Conservation (phyloP, 2,888 invertebrate species). For the Mimachlamys varia region DNA sequence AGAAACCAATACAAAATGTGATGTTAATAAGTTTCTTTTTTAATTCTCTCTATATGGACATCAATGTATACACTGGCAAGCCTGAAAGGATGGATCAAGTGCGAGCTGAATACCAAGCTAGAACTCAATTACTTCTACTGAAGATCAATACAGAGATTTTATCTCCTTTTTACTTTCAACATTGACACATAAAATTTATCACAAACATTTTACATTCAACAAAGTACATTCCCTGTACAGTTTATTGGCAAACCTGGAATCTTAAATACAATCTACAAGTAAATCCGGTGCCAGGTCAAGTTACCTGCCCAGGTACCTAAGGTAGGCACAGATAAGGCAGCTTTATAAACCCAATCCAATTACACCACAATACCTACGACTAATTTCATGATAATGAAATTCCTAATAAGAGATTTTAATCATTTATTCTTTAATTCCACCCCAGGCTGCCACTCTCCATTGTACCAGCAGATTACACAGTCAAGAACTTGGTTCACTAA, state of each 20-base stretch:
- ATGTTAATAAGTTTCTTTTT: not conserved
- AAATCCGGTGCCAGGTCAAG: not conserved
- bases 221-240: not conserved
- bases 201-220: not conserved
- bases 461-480: not conserved
- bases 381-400: slow-evolving; percentile 34
- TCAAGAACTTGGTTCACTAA: not conserved
- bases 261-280: not conserved
- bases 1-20: no score
- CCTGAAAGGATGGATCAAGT: not conserved
- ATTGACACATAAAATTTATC: not conserved
- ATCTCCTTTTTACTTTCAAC: slow-evolving; percentile 16
- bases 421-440: not conserved
- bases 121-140: not conserved
- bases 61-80: not conserved
- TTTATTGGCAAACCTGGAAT: not conserved
- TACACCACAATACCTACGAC: slow-evolving; percentile 11
- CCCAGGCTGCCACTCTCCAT: not conserved
- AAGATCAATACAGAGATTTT: not conserved
- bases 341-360: not conserved
- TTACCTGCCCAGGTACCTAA: not conserved
- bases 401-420: slow-evolving; percentile 7
- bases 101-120: not conserved
- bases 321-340: not conserved
- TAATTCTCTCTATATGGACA: not conserved